Evolutionary conservation across 2,888 invertebrate genomes (phyloP), one percentile per base, ranked within the genome.

Genomic region (Caenorhabditis virilis): DNA sequence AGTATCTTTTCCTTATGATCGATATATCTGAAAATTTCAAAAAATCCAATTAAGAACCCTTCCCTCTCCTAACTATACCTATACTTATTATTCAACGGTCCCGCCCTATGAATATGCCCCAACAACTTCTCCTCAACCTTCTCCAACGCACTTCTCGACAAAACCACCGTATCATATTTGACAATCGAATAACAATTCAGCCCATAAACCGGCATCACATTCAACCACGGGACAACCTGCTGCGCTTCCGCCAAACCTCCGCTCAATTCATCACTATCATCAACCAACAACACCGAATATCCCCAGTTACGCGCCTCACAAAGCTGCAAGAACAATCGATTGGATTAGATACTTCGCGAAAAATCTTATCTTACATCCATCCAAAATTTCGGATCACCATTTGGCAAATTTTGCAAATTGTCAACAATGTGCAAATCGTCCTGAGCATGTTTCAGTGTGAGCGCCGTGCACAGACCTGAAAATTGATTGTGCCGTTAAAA

Each of bases 171-270:
- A 70, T 92, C 91, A 85, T 97, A 92, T 86, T 98, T 98, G 66
- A 98, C 84, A 91, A 98, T 94, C 33, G 95, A 94, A 85, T 90
- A 91, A 0, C 95, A 93, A 87, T 98, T 98, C 16, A 98, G 87
- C 27, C 88, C 92, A 86, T 94, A 97, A 0, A 90, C 89, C 11
- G 98, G 98, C 92, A 98, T 93, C 23, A 95, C 86, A 85, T 92
- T 97, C 35, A 93, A 88, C 82, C 92, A 90, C 35, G 88, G 88
- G n/a, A 95, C 86, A 2, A 83, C 74, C 76, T 91, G 89, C 2
- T 90, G 89, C 1, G 95, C 95, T 30, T 89, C 85, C 42, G 91
- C 89, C 68, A 97, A 91, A 83, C 95, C 95, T 67, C 89, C 65
- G 2, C 13, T 48, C 22, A 71, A 64, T 55, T 62, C 59, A 46